Percentiles rank a stretch among this genome's conserved stretches.
phyloP scores from a whole-genome alignment of 1,140 invertebrate species.

The Panagrolaimus sp. region DNA sequence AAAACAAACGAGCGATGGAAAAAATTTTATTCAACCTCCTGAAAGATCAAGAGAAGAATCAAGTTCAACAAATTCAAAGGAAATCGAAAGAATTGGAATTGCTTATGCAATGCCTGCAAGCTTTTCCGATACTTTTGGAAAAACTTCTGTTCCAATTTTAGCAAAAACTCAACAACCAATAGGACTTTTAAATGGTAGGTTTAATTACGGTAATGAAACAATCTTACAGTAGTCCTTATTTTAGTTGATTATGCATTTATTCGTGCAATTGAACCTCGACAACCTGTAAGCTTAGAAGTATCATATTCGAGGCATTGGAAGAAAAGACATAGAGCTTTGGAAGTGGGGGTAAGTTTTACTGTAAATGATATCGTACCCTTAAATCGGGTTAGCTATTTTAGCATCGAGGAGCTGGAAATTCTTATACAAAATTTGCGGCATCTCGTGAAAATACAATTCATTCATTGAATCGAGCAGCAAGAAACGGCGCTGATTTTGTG shows the following conservation, averaged over 20 bases:
- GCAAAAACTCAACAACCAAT: slow-evolving; percentile 34
- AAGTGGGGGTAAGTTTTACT: too few species aligned
- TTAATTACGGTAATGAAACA: not conserved
- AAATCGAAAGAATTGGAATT: slow-evolving; percentile 27
- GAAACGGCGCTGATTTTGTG: slow-evolving; percentile 54
- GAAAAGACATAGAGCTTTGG: slow-evolving; percentile 31
- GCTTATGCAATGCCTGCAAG: slow-evolving; percentile 37
- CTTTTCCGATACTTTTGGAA: slow-evolving; percentile 35
- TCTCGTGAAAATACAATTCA: slow-evolving; percentile 43
- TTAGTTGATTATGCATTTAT: slow-evolving; percentile 34
- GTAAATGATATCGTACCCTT: too few species aligned
- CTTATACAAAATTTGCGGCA: slow-evolving; percentile 36
- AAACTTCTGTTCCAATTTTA: slow-evolving; percentile 33
- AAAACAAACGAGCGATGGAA: not conserved
- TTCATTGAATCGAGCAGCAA: slow-evolving; percentile 41
- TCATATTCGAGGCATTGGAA: slow-evolving; percentile 40
- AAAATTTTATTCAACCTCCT: not conserved
- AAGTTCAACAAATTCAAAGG: not conserved
- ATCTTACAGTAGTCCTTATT: too few species aligned
- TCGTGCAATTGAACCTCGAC: slow-evolving; percentile 15
- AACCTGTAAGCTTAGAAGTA: slow-evolving; percentile 28
- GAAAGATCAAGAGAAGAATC: not conserved
- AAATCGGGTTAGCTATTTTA: too few species aligned
- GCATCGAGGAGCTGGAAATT: slow-evolving; percentile 40
- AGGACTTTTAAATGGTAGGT: slow-evolving; percentile 26